phyloP scores from a whole-genome alignment of 1,140 invertebrate species.

The Lordiphosa collinella region DNA sequence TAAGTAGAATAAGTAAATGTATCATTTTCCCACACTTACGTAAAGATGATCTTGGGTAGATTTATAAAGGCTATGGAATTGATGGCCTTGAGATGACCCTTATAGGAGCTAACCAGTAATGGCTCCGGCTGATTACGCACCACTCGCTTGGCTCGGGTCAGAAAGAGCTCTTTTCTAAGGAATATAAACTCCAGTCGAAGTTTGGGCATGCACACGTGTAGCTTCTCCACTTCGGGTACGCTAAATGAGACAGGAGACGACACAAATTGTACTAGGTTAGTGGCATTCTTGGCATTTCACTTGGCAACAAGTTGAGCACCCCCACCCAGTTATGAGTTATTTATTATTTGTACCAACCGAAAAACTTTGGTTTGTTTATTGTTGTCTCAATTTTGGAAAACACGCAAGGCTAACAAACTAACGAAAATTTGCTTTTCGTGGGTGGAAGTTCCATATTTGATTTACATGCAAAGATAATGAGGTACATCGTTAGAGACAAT shows the following conservation, averaged over 20 bases:
- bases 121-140: conserved; percentile 83
- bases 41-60: conserved; percentile 82
- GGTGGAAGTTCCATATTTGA: conserved; percentile 16
- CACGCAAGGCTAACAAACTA: conserved; percentile 47
- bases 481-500: conserved; percentile 60
- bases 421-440: conserved; percentile 14
- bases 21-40: conserved; percentile 74
- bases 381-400: conserved; percentile 31
- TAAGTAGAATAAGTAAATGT: not conserved
- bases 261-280: not conserved
- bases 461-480: conserved; percentile 59
- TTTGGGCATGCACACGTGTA: conserved; percentile 81
- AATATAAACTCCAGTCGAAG: conserved; percentile 86
- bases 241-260: conserved; percentile 14
- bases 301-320: conserved; percentile 4
- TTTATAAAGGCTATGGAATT: conserved; percentile 83
- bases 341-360: conserved; percentile 47
- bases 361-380: conserved; percentile 38
- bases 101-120: conserved; percentile 84
- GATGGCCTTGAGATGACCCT: conserved; percentile 83
- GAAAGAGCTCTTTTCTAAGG: conserved; percentile 83
- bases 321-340: conserved; percentile 57
- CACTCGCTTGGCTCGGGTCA: conserved; percentile 84
- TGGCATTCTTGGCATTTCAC: not conserved
- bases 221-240: conserved; percentile 61